A percentile compares a stretch with the other conserved stretches of the same genome.
phyloP scores from a whole-genome alignment of 2,113 vertebrate species.

The Okapia johnstoni region DNA sequence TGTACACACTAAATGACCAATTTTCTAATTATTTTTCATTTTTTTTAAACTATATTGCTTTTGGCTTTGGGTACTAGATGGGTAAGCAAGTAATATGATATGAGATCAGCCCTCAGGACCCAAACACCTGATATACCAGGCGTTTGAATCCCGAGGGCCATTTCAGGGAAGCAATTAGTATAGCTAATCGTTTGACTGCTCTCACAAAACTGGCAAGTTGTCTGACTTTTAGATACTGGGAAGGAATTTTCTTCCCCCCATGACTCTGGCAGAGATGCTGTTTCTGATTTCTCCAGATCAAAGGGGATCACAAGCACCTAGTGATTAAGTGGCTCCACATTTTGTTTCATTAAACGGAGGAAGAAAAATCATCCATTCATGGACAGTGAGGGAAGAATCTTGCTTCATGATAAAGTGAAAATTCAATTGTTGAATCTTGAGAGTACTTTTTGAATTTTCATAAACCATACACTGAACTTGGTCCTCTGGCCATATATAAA shows the following conservation, averaged over 20 bases:
- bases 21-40: slow-evolving; percentile 29
- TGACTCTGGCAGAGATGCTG: background rate
- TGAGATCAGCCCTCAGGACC: slow-evolving; percentile 18
- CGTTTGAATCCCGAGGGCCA: slow-evolving; percentile 3
- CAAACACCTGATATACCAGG: background rate
- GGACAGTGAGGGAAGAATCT: background rate
- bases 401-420: background rate
- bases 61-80: background rate
- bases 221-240: slow-evolving; percentile 22
- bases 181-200: slow-evolving; percentile 53
- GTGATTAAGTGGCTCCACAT: background rate
- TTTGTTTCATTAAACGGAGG: background rate
- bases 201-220: slow-evolving; percentile 40
- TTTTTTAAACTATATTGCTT: slow-evolving; percentile 9
- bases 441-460: background rate
- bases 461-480: background rate
- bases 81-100: slow-evolving; percentile 9
- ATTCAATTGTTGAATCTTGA: background rate
- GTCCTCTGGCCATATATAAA: background rate
- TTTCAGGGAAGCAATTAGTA: slow-evolving; percentile 66
- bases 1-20: background rate
- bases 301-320: background rate
- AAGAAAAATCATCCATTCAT: background rate
- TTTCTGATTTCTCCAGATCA: slow-evolving; percentile 11
- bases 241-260: slow-evolving; percentile 2